Evolutionary conservation across 2,113 vertebrate species (phyloP), one percentile per base, ranked within the genome.

Genomic region (Cyrtonyx montezumae): DNA sequence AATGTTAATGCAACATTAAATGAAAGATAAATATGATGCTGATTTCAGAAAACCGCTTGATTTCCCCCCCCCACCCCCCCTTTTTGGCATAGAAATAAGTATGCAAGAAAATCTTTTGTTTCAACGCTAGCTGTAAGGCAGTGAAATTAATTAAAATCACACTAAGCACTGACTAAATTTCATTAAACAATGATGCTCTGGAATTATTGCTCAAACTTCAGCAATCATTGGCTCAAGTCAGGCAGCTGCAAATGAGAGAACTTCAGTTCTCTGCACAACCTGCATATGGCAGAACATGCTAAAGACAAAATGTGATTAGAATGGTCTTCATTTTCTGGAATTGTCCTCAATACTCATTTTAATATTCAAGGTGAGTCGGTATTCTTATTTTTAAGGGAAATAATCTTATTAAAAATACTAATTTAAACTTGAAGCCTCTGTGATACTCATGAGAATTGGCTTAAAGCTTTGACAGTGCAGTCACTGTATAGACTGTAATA

Each of bases 1-100:
- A 97, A 96, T 96, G 96, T 96, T 95, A 98, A 98, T 97, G 98
- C 98, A 98, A 97, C 97, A 98, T 96, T 92, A 97, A 97, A 95
- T 36, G 91, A 96, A 96, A 79, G 86, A 89, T 93, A 96, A 97
- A 96, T 93, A 74, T 84, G 36, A 82, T 34, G 61, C 59, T 1
- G 15, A 86, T 88, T 96, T 88, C 89, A 73, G 81, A 93, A 93
- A 80, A 92, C 42, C 5, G 32, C 63, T 91, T 70, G 37, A 4
- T 69, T 73, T 74, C 89, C 76, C 32, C 21, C 4, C 45, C 23
- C 25, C 70, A 88, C 76, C 32, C 21, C 4, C 45, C 23, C 25
- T 85, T 90, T 73, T 91, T 4, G 13, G 68, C 91, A 80, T 45
- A 90, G 66, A 94, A 96, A 21, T 78, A 84, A 83, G 79, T 67